phyloP scores from a whole-genome alignment of 1,140 invertebrate genomes.

The Bombus picipes region DNA sequence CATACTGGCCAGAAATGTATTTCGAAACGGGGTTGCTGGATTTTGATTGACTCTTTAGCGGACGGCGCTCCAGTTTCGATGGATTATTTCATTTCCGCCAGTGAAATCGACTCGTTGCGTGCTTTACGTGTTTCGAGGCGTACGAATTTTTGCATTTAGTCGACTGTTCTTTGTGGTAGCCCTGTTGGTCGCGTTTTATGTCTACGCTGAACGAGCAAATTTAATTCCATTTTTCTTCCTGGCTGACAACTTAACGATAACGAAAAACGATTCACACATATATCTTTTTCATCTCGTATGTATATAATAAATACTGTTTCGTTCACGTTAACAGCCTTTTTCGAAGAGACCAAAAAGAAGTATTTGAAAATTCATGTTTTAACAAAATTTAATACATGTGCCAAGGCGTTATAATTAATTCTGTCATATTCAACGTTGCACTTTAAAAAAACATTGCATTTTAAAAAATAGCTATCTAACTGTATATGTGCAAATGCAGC shows the following conservation, averaged over 20 bases:
- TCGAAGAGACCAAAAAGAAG: not conserved
- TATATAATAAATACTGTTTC: not conserved
- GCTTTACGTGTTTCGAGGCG: not conserved
- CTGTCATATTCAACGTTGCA: no score
- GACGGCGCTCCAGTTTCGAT: conserved; percentile 2
- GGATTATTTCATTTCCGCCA: conserved; percentile 28
- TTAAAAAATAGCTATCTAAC: no score
- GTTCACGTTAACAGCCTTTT: not conserved
- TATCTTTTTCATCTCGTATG: not conserved
- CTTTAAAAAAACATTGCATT: no score
- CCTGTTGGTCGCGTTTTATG: not conserved
- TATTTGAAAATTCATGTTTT: not conserved
- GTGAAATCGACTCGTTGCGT: not conserved
- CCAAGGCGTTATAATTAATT: no score
- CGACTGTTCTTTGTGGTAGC: not conserved
- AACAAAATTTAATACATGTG: no score
- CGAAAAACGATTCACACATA: not conserved
- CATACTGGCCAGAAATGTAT: conserved; percentile 1
- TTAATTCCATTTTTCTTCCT: conserved; percentile 5
- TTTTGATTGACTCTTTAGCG: conserved; percentile 28
- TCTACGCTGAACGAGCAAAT: not conserved
- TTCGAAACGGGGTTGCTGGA: conserved; percentile 11
- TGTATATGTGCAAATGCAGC: no score
- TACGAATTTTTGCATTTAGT: conserved; percentile 18
- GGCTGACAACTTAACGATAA: not conserved